phyloP scores from a whole-genome alignment of 1,140 invertebrate species.

The Drosophila rhopaloa region DNA sequence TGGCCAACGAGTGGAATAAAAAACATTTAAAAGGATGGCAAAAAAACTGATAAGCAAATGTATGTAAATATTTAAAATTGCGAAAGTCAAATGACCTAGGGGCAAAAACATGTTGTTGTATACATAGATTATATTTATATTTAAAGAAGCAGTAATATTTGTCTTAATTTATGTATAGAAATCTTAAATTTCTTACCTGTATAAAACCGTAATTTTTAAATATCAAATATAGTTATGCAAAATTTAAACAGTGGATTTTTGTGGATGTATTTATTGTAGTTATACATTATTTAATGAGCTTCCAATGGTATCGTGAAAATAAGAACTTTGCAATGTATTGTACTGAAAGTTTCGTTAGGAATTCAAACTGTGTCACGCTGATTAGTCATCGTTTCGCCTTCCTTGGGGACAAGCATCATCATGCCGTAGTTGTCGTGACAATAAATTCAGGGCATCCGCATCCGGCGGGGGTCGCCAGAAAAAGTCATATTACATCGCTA shows the following conservation, averaged over 20 bases:
- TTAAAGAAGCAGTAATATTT: too few species aligned
- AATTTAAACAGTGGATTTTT: too few species aligned
- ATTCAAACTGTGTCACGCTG: conserved; percentile 24
- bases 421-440: conserved; percentile 21
- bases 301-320: too few species aligned
- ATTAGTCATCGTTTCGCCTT: conserved; percentile 38
- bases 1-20: conserved; percentile 24
- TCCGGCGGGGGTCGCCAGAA: conserved; percentile 17
- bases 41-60: conserved; percentile 20
- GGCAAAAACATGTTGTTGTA: too few species aligned
- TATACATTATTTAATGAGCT: too few species aligned
- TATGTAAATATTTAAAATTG: conserved; percentile 38
- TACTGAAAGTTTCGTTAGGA: background rate
- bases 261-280: too few species aligned
- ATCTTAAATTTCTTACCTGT: too few species aligned
- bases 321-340: background rate
- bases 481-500: conserved; percentile 68
- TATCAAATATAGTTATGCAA: too few species aligned
- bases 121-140: too few species aligned
- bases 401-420: conserved; percentile 31
- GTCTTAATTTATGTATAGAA: too few species aligned
- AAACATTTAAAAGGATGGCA: conserved; percentile 6
- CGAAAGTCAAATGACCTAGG: conserved; percentile 18
- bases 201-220: too few species aligned
- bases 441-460: conserved; percentile 37